phyloP scores from a whole-genome alignment of 2,113 vertebrate species.

The Acanthisitta chloris region DNA sequence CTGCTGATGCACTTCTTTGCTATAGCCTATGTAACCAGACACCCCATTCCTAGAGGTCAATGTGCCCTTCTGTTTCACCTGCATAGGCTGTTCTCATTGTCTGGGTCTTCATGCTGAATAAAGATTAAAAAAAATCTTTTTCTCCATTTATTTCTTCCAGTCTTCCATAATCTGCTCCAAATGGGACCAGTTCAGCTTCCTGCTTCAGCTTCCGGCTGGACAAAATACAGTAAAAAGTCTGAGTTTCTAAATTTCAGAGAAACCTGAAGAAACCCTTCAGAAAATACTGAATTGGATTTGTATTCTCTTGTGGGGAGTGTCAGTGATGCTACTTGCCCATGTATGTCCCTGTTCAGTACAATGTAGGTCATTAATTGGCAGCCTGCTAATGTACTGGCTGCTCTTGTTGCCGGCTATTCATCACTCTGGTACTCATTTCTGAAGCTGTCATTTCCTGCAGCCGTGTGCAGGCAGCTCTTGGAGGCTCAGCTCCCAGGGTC shows the following conservation, averaged over 20 bases:
- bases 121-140: not conserved
- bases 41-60: not conserved
- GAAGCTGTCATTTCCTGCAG: constrained; percentile 50
- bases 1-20: not conserved
- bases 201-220: not conserved
- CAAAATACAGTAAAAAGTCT: not conserved
- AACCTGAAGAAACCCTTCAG: not conserved
- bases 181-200: not conserved
- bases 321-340: not conserved
- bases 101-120: not conserved
- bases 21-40: not conserved
- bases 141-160: accelerated
- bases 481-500: not conserved
- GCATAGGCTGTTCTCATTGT: not conserved
- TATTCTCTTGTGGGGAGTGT: not conserved
- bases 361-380: constrained; percentile 18
- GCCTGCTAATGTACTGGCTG: not conserved
- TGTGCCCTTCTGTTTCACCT: not conserved
- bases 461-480: constrained; percentile 4
- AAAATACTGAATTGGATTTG: not conserved
- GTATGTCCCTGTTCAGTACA: not conserved
- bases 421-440: constrained; percentile 41
- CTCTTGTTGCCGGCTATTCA: constrained; percentile 18
- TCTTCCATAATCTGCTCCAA: not conserved
- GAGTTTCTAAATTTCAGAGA: not conserved